Evolutionary conservation across 1,140 invertebrate species (phyloP), one percentile per base, ranked within the genome.

Genomic region (Globodera rostochiensis): DNA sequence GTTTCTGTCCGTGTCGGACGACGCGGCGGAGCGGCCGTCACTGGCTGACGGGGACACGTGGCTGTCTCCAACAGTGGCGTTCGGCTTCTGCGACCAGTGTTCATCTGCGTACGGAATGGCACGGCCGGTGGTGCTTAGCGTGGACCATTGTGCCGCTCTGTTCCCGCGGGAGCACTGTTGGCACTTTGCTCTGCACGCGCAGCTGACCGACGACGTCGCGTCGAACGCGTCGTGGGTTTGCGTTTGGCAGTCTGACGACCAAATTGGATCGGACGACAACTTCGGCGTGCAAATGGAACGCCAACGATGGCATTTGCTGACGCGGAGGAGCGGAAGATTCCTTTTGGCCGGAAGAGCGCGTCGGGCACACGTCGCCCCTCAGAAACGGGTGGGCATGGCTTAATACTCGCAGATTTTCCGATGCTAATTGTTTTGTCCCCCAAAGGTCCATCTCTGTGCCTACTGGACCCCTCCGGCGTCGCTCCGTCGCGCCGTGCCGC

Each of bases 91-190:
- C 57, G 79, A 89, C 70, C 57, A 75, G 9, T 67, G 53, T 15
- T 5, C 45, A 11, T 11, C 66, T 76, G 77, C 7, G 9, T 36
- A 45, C 19, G 25, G 19, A 5, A 47, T 88, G 60, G 77, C 71
- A 19, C 84, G 86, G 15, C 87, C 87, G n/a, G 85, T 88, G 9
- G 83, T 88, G 19, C 77, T 89, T 8, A 87, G 85, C 19, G 84
- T 88, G 50, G 85, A 89, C 53, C 87, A 88, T 76, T 88, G 84
- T 78, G 87, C 87, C 2, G 87, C 87, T 11, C 73, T 83, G 15
- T 88, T 88, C 70, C 87, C 87, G 46, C 88, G 88, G 71, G 87
- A 88, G 70, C 87, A 88, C 70, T 71, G 69, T 19, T 88, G 88
- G 88, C 78, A 86, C 13, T 88, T 88, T 67, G 67, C 82, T 8